Base-by-base conservation (phyloP, 64 coral and sea anemone genomes). In the Stichodactyla helianthus region DNA sequence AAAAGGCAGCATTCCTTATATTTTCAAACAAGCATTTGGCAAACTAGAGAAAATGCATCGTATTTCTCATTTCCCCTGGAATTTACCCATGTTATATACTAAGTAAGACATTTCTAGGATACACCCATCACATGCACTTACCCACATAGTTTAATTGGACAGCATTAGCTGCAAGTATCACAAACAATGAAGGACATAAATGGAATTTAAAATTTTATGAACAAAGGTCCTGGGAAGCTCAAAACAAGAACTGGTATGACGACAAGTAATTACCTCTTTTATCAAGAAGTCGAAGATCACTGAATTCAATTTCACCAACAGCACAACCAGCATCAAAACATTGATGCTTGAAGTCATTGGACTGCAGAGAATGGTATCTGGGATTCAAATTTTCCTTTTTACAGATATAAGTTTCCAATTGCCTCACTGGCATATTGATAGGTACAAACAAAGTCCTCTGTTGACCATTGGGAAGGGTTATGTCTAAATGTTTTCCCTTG, bases 281-380 rank as follows among this genome's bases (percentile, higher is more conserved):
- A 77, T 92, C 93, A 87, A 95, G 92, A 14, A 95, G 84, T 57
- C 90, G 86, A 22, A 95, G 87, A 89, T 95, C 87, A 82, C 11
- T 82, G 60, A 87, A 85, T 79, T 89, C 87, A 54, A 95, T 77
- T 52, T 92, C 67, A 19, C 58, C 55, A 15, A 95, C 93, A 17
- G 67, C 82, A 68, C 90, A 79, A 7, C 84, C 63, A 83, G 85
- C 35, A 9, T 92, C 82, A n/a, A 95, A 55, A 31, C 89, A 95
- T 67, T 95, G 88, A 22, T 92, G 93, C 22, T 89, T 95, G 55
- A 95, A 95, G 79, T 95, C 93, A 70, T 86, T 89, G 54, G 86
- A 92, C 87, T 95, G 93, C 18, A 95, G 64, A 71, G 93, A 92
- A 55, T 92, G 87, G 18, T 86, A 81, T 54, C 93, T 83, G 20